Base-by-base conservation (phyloP, 2,888 invertebrate species). In the Scelioninae gen. 1 region DNA sequence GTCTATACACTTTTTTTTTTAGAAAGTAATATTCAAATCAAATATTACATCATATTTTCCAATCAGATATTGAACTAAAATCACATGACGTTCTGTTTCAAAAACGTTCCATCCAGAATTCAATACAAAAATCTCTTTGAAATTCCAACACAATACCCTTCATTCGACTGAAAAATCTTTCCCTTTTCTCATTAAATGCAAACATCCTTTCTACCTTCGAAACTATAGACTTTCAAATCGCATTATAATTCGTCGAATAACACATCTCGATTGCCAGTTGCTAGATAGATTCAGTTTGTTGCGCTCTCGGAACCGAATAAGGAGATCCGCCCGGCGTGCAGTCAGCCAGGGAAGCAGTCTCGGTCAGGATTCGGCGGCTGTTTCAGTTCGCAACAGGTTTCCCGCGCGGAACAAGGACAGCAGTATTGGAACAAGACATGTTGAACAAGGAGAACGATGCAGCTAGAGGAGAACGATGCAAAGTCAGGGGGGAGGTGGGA, bases 371-470 rank as follows among this genome's bases (percentile, higher is more conserved):
- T 90, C 88, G 89, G 89, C 88, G 89, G 89, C 86, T 87, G 89
- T 91, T 89, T 87, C 85, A 40, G 89, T 88, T 91, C 88, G 91
- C 91, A 91, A 91, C 91, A 91, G 91, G 91, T 91, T 89, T 86
- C 88, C 80, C 83, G 63, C 40, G 71, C 49, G 62, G 11, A 78
- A 83, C 80, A 66, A 75, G 68, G 69, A 71, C 69, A 62, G 62
- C 4, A 40, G 11, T 5, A 9, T 6, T 4, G 13, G 16, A 6
- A 5, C 10, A 6, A 47, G 38, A 10, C 4, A 11, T n/a, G 13
- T 11, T 13, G 10, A 13, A 76, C 66, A 38, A 32, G 55, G 58
- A 58, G 34, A 23, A 32, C 11, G 40, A 51, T 9, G 63, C n/a
- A 51, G 13, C 63, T 23, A 60, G 76, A 62, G 47, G 13, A 32